Evolutionary conservation across 2,888 invertebrate species (phyloP).

Genomic region (Stenodema calcarata): DNA sequence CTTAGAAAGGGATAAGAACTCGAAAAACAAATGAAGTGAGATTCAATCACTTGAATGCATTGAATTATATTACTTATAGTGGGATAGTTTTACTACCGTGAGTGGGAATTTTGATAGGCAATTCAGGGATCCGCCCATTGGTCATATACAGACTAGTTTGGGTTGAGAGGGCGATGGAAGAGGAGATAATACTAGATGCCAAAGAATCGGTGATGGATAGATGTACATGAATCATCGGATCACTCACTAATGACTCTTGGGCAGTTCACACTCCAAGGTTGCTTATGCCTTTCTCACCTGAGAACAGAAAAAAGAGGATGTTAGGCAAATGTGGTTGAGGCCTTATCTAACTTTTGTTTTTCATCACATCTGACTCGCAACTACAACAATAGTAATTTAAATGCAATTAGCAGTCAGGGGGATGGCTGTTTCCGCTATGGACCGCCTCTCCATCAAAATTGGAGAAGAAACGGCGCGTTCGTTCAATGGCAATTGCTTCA

Average conservation of each 20-base stretch:
- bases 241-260: not conserved
- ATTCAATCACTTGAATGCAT: no score
- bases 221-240: not conserved
- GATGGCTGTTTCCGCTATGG: not conserved
- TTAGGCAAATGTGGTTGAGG: not conserved
- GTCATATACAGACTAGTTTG: no score
- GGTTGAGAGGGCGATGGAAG: no score
- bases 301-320: slow-evolving; percentile 19
- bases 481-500: not conserved
- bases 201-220: no score
- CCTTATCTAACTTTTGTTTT: slow-evolving; percentile 17
- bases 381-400: slow-evolving; percentile 18
- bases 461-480: not conserved
- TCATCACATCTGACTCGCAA: not conserved
- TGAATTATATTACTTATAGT: no score
- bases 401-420: not conserved
- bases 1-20: no score
- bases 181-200: no score
- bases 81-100: no score
- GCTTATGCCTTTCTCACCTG: slow-evolving; percentile 16
- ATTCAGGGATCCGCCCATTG: no score
- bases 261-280: not conserved
- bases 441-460: not conserved
- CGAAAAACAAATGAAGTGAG: no score
- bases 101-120: no score